A percentile compares a stretch with the other conserved stretches of the same genome.
These are phyloP conservation scores for Catocala nupta DNA, from an alignment of 2,888 invertebrate species.

Conservation along the genomic window DNA sequence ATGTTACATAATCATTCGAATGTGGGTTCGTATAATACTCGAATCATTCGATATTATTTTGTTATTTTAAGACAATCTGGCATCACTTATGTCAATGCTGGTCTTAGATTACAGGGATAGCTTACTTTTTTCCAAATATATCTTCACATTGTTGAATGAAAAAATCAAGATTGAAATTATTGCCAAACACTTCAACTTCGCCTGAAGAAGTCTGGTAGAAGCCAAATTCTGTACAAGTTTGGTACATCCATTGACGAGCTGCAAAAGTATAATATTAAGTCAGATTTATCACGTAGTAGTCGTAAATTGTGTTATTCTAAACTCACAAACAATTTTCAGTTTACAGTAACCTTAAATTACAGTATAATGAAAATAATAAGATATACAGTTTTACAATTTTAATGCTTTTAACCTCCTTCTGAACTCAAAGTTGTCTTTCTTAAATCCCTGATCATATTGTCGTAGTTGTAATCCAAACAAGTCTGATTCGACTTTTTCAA, in stretches of 20 bases:
- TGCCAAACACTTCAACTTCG: conserved; percentile 90
- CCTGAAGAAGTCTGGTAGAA: conserved; percentile 96
- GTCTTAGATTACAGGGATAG: conserved; percentile 15
- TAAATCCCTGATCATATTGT: conserved; percentile 90
- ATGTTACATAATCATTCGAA: too few relatives aligned
- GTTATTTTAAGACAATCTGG: background rate
- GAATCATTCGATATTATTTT: too few relatives aligned
- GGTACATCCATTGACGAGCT: conserved; percentile 97
- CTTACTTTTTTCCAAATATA: conserved; percentile 92
- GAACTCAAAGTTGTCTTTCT: conserved; percentile 90
- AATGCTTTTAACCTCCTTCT: conserved; percentile 86
- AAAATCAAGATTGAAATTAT: conserved; percentile 92
- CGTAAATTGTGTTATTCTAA: background rate
- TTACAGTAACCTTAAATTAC: too few relatives aligned
- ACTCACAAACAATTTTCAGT: too few relatives aligned
- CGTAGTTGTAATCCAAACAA: conserved; percentile 95
- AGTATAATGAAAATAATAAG: background rate
- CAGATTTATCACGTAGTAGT: background rate
- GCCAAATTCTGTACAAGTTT: conserved; percentile 98
- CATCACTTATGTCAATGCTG: background rate
- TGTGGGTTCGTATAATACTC: too few relatives aligned
- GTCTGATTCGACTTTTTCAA: conserved; percentile 89
- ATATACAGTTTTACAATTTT: conserved; percentile 35
- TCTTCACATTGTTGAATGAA: conserved; percentile 94
- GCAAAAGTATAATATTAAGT: conserved; percentile 29